These are phyloP conservation scores for Synaphobranchus kaupii DNA, from an alignment of 2,797 vertebrate species.

Conservation along the genomic window DNA sequence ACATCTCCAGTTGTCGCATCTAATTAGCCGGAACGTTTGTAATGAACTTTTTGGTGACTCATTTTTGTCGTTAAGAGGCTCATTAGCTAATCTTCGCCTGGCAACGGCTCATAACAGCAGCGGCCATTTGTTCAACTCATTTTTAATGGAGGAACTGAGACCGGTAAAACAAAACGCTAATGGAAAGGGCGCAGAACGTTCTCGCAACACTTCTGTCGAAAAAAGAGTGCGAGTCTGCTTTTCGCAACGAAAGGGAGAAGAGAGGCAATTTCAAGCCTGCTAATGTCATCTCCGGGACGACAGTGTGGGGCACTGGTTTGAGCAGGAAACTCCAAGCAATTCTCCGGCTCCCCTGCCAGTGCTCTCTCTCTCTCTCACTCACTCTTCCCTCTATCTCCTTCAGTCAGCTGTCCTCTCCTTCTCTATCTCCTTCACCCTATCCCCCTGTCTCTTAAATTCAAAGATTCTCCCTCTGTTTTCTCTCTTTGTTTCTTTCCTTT, in stretches of 20 bases:
- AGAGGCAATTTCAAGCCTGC: background rate
- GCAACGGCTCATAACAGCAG: slow-evolving; percentile 9
- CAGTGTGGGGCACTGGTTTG: background rate
- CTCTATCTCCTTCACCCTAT: background rate
- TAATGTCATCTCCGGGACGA: background rate
- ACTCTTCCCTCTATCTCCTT: background rate
- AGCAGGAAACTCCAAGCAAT: background rate
- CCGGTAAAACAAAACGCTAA: background rate
- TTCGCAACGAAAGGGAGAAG: background rate
- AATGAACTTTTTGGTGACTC: slow-evolving; percentile 16
- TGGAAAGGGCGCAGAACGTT: background rate
- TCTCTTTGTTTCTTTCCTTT: background rate
- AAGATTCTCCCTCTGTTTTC: background rate
- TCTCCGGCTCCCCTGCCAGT: background rate
- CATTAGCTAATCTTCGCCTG: slow-evolving; percentile 9
- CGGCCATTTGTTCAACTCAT: slow-evolving; percentile 8
- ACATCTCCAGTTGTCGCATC: slow-evolving; percentile 11
- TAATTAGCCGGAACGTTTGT: slow-evolving; percentile 21
- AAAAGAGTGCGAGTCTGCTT: background rate
- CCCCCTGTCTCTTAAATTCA: background rate
- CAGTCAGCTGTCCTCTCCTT: background rate
- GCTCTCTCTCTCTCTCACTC: background rate
- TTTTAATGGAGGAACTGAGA: slow-evolving; percentile 14
- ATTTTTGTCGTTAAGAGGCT: slow-evolving; percentile 9
- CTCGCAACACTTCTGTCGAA: background rate